Conservation (phyloP, 2,888 invertebrate species). For the Cyrtodaria siliqua region DNA sequence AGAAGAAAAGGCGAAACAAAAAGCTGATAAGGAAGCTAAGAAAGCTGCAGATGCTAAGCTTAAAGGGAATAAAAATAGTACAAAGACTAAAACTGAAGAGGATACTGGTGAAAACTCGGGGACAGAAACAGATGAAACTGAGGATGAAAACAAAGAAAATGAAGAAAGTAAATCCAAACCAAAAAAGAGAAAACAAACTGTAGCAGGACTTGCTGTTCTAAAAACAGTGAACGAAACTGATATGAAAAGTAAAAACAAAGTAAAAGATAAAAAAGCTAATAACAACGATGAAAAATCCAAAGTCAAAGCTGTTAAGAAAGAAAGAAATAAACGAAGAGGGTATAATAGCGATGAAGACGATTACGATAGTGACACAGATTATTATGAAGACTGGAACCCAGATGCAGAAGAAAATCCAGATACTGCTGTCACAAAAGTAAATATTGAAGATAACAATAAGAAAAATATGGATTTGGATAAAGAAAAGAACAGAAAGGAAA, state of each 20-base stretch:
- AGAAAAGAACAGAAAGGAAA: not conserved
- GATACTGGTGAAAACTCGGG: not conserved
- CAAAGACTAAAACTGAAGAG: constrained; percentile 9
- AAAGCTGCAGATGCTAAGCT: not conserved
- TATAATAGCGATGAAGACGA: constrained; percentile 14
- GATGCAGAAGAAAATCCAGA: constrained; percentile 57
- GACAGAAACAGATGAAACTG: constrained; percentile 1
- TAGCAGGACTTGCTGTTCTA: constrained; percentile 1
- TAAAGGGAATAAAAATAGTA: not conserved
- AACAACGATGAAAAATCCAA: not conserved
- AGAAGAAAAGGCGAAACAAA: constrained; percentile 14
- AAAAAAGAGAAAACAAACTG: constrained; percentile 9
- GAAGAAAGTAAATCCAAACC: constrained; percentile 1
- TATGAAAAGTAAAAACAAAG: not conserved
- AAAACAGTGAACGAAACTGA: constrained; percentile 15
- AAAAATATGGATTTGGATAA: not conserved
- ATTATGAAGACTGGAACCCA: constrained; percentile 53
- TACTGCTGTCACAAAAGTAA: constrained; percentile 25
- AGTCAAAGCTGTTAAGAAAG: constrained; percentile 1
- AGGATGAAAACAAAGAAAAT: constrained; percentile 2
- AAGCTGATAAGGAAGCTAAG: constrained; percentile 11
- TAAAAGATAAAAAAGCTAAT: not conserved
- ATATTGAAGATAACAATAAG: constrained; percentile 5
- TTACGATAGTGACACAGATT: constrained; percentile 19
- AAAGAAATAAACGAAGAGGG: constrained; percentile 3